Base-by-base conservation (phyloP, 2,797 vertebrate species). In the Coregonus sp. region DNA sequence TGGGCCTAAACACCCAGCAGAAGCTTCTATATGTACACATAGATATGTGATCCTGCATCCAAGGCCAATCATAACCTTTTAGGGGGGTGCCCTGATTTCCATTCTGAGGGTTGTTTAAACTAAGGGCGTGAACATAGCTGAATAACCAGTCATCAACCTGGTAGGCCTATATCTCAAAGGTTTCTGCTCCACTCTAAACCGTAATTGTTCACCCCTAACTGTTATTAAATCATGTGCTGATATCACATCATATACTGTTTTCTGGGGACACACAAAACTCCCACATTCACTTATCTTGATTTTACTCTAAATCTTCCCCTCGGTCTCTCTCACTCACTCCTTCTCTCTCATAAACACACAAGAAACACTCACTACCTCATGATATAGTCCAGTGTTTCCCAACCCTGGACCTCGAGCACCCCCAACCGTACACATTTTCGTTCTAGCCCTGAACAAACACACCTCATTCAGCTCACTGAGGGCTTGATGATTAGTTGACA, bases 1-100 rank as follows among this genome's bases (percentile, higher is more conserved):
- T 81, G 78, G 78, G 66, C 75, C 75, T 29, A 31, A 80, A 79
- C 77, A 77, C 75, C 81, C 78, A 73, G 54, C 70, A 70, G 66
- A 76, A 78, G 74, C 78, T 29, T 61, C 47, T 59, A 61, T 33
- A 75, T 84, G 73, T 84, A 84, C 67, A 78, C 37, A 80, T 51
- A 54, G 56, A 25, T 61, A n/a, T 20, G 18, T 20, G 5, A 61
- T 20, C n/a, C 18, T n/a, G 56, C 4, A 7, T 2, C 37, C 37
- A 59, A 59, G 18, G 56, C 20, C n/a, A 2, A 61, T 61, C 56
- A 61, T 25, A 61, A 20, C 56, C 56, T 59, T 40, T 59, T n/a
- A 9, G 18, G 18, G n/a, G n/a, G 40, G 9, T 0, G 9, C 40
- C 40, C 2, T 47, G 40, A 47, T 2, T 2, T 47, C 40, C 40